Conservation (phyloP, 2,888 invertebrate species). For the Cybosia mesomella region DNA sequence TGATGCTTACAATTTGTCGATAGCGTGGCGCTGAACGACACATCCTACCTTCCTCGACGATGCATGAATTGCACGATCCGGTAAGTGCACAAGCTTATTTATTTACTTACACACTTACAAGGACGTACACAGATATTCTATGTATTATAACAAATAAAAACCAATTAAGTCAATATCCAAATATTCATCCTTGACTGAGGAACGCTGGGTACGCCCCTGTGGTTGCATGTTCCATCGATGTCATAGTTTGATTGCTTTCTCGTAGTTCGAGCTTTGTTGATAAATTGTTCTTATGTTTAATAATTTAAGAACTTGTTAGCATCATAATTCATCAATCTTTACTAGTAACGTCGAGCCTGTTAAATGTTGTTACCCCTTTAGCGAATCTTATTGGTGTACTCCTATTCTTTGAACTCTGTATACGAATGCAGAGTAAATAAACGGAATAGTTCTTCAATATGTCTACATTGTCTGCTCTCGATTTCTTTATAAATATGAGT, state of each 20-base stretch:
- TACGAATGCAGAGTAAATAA: slow-evolving; percentile 22
- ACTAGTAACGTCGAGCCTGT: slow-evolving; percentile 36
- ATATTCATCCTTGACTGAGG: slow-evolving; percentile 27
- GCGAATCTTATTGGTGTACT: slow-evolving; percentile 19
- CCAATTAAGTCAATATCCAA: background rate
- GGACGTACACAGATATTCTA: slow-evolving; percentile 53
- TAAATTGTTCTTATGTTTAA: slow-evolving; percentile 50
- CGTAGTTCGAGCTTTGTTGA: slow-evolving; percentile 65
- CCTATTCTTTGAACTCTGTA: slow-evolving; percentile 30
- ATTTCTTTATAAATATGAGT: slow-evolving; percentile 11
- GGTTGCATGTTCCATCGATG: slow-evolving; percentile 62
- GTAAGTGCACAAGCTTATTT: slow-evolving; percentile 78
- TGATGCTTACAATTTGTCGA: slow-evolving; percentile 76
- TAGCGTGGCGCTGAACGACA: slow-evolving; percentile 86
- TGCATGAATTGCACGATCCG: slow-evolving; percentile 87
- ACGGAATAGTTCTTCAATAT: slow-evolving; percentile 32
- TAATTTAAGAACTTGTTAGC: slow-evolving; percentile 43
- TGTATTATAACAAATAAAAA: background rate
- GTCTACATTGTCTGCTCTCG: slow-evolving; percentile 27
- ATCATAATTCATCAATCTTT: slow-evolving; percentile 39
- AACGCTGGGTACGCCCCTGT: slow-evolving; percentile 52
- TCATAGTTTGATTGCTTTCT: slow-evolving; percentile 69
- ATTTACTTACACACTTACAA: slow-evolving; percentile 37
- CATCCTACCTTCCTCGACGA: slow-evolving; percentile 85
- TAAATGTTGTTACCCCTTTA: slow-evolving; percentile 24